Evolutionary conservation across 2,797 vertebrate genomes (phyloP).

Genomic region (Danionella dracula): DNA sequence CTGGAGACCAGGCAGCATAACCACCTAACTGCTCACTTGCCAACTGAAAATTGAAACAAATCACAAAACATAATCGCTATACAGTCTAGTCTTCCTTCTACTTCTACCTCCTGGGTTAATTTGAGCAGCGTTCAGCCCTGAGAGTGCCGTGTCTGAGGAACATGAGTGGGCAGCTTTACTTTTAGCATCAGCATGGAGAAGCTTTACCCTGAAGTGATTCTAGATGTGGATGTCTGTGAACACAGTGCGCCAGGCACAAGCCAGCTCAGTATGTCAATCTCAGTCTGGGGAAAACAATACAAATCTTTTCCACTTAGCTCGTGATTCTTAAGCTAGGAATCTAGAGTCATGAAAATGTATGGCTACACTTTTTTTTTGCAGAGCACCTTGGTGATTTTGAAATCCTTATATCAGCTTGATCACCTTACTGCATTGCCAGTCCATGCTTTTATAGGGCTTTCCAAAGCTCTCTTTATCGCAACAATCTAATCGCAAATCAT

Average conservation of each 20-base stretch:
- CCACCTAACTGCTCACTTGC: not conserved
- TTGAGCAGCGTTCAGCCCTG: constrained; percentile 8
- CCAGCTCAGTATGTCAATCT: constrained; percentile 21
- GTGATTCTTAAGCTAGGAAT: no score
- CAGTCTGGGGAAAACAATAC: constrained; percentile 7
- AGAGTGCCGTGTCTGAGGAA: constrained; percentile 20
- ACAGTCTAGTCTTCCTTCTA: not conserved
- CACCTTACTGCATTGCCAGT: no score
- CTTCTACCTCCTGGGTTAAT: constrained; percentile 16
- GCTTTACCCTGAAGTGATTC: constrained; percentile 16
- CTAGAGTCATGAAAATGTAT: no score
- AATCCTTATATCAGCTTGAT: no score
- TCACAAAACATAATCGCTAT: not conserved
- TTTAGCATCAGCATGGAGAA: constrained; percentile 34
- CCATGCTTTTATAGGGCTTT: no score
- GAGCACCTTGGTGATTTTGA: no score
- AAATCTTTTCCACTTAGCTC: no score
- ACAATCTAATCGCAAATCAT: not conserved
- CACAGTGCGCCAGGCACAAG: not conserved
- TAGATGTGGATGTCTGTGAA: constrained; percentile 16
- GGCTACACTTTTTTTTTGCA: no score
- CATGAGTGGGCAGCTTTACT: constrained; percentile 33
- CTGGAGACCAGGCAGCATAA: constrained; percentile 8
- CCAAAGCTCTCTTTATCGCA: no score
- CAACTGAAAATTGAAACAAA: not conserved